phyloP scores from a whole-genome alignment of 2,113 vertebrate species.

The Leucopsar rothschildi region DNA sequence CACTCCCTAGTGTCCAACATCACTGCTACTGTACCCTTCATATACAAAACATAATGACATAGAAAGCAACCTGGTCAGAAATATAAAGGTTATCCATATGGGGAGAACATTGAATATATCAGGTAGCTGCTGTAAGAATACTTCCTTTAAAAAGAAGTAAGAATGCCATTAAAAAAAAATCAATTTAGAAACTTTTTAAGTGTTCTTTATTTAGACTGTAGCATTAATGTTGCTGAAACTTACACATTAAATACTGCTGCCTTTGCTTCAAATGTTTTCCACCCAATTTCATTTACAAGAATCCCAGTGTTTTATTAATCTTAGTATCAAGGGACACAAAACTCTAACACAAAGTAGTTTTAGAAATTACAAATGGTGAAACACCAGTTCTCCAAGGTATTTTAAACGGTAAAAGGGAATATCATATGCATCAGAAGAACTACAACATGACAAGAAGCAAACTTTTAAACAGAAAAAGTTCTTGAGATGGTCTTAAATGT shows the following conservation, averaged over 20 bases:
- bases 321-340: constrained; percentile 59
- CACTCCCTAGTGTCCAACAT: background rate
- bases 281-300: constrained; percentile 47
- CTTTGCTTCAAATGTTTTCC: constrained; percentile 38
- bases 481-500: background rate
- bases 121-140: background rate
- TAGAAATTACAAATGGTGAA: constrained; percentile 58
- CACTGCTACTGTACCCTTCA: background rate
- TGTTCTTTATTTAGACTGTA: background rate
- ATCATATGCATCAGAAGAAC: constrained; percentile 54
- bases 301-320: constrained; percentile 63
- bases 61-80: background rate
- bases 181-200: background rate
- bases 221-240: constrained; percentile 19
- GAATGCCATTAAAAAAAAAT: background rate
- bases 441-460: constrained; percentile 45
- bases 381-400: constrained; percentile 28
- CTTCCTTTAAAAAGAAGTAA: background rate
- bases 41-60: background rate
- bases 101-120: background rate
- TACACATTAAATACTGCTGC: constrained; percentile 31
- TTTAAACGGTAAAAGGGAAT: constrained; percentile 55
- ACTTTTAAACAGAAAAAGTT: constrained; percentile 41
- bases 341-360: constrained; percentile 59
- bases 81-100: background rate